Evolutionary conservation across 2,888 invertebrate genomes (phyloP).

Genomic region (Proisotoma minuta): DNA sequence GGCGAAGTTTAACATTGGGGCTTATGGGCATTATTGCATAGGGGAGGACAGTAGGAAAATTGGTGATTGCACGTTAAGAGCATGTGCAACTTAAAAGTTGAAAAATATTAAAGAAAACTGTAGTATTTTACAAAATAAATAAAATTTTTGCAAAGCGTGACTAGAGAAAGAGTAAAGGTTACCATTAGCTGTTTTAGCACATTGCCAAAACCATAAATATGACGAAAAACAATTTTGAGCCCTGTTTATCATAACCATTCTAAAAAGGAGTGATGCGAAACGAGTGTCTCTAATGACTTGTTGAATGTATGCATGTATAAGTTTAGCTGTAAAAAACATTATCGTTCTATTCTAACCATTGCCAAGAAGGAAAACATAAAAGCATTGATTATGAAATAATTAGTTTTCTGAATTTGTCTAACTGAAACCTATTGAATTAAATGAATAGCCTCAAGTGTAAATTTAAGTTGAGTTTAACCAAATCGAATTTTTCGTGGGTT

Average conservation of each 20-base stretch:
- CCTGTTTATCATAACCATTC: not conserved
- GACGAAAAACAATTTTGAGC: not conserved
- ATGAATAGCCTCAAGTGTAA: not conserved
- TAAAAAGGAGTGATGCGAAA: constrained; percentile 15
- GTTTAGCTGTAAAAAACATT: not conserved
- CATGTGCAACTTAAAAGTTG: too few species aligned
- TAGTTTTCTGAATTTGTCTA: not conserved
- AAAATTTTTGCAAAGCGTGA: not conserved
- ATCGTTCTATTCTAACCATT: not conserved
- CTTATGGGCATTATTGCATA: too few species aligned
- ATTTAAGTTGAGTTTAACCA: not conserved
- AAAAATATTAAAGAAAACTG: too few species aligned
- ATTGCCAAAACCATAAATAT: constrained; percentile 3
- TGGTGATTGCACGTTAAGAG: too few species aligned
- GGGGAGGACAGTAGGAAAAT: too few species aligned
- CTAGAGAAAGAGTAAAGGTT: not conserved
- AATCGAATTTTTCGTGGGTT: not conserved
- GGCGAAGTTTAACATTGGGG: too few species aligned
- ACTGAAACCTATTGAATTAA: not conserved
- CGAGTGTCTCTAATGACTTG: constrained; percentile 5
- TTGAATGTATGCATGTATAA: not conserved
- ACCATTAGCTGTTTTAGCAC: too few species aligned
- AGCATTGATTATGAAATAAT: not conserved
- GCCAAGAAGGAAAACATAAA: not conserved
- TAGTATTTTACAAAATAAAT: too few species aligned